Base-by-base conservation (phyloP, 2,888 invertebrate species). In the Lissocephala sabroskyi region DNA sequence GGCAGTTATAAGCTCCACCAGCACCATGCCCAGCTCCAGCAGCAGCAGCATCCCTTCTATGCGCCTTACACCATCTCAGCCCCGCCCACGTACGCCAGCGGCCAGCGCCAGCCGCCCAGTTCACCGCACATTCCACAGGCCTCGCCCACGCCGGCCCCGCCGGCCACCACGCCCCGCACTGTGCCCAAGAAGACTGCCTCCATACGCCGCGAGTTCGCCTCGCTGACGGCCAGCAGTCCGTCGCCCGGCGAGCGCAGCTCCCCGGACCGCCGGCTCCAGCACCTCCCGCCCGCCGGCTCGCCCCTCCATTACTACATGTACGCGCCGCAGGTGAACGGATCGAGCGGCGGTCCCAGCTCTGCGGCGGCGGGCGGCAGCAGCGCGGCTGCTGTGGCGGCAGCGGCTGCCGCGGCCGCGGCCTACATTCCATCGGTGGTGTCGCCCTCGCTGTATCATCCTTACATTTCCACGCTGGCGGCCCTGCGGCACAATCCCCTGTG, bases 401-500 rank as follows among this genome's bases (percentile, higher is more conserved):
- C 82, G n/a, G 79, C 81, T 23, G 79, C 81, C 40, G 68, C 78
- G 42, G 80, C 82, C 44, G 79, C 82, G 29, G 79, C 81, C 45
- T 84, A 84, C 82, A 83, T 84, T 81, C 84, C 84, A 74, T 66
- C n/a, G n/a, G n/a, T n/a, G n/a, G 67, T 79, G n/a, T 56, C 80
- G 35, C 65, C 79, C 9, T 67, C 84, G 44, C 78, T 83, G 35
- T 83, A 83, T 54, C 79, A 82, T 73, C 83, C 83, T 13, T 84
- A 83, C 62, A 79, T 84, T 55, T 71, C 80, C 40, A 81, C 84
- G 35, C 63, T 84, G 49, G 86, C 86, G 45, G 86, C 86, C 3
- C 82, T 87, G 59, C 81, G 87, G 48, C 81, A 79, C 17, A 84
- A 85, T 62, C 86, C 87, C 11, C 39, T 83, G 46, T 87, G 86